Evolutionary conservation across 1,140 invertebrate genomes (phyloP), one percentile per base, ranked within the genome.

Genomic region (Phortica variegata): DNA sequence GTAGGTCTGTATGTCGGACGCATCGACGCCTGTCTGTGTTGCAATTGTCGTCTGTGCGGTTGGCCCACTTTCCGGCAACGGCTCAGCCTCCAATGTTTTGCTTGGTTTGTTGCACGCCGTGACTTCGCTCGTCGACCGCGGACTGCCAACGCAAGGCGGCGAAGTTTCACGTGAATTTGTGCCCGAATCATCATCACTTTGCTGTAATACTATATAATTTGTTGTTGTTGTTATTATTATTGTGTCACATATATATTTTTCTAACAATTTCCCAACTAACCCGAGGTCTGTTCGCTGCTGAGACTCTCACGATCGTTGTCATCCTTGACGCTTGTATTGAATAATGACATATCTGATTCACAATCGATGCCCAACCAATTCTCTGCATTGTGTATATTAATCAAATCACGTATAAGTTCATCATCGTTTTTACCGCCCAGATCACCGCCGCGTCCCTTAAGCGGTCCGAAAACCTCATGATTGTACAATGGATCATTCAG

Each of bases 401-500:
- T 91, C n/a, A 94, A 77, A 65, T 93, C 90, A 39, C 84, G 78
- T 2, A 93, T 88, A 18, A 93, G 78, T 61, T 96, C 84, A 63
- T 95, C 90, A 56, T 93, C 87, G 1, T 86, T 84, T 74, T 94
- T 95, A 8, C 87, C 89, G 6, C 90, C 92, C 45, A 92, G 88
- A 56, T 90, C 85, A 2, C 93, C 94, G 13, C 87, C 87, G 73
- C 93, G 94, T 3, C 94, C 95, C 61, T 93, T 93, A 32, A 87
- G 80, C 0, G 89, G 89, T 1, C 93, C 93, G 75, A 95, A 95
- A 0, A 93, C 89, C 8, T 85, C 82, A 75, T 93, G 90, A 76
- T 97, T 96, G 79, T 99, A 99, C 1, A 98, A 78, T 0, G 93
- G 91, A 78, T 99, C 97, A 75, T 98, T 98, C 2, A 96, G 86